Percentiles rank a stretch among this genome's conserved stretches.
Conservation (phyloP, 2,113 vertebrate species). For the Athene cunicularia region DNA sequence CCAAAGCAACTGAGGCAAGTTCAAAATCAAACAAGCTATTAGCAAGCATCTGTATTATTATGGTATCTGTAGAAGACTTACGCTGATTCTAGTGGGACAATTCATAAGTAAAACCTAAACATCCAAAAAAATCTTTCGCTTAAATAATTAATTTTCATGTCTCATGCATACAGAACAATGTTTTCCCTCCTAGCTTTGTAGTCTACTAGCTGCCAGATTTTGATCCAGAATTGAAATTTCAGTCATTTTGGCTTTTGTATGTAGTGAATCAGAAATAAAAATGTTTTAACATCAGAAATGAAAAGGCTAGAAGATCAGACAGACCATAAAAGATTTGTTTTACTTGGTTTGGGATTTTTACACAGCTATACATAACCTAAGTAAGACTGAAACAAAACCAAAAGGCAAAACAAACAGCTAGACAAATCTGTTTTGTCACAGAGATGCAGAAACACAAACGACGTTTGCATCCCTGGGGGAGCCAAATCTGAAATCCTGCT, state of each 20-base stretch:
- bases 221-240: not conserved
- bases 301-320: not conserved
- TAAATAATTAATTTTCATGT: not conserved
- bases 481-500: not conserved
- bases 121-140: not conserved
- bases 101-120: not conserved
- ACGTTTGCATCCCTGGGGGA: not conserved
- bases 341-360: slow-evolving; percentile 27
- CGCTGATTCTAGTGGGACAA: not conserved
- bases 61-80: not conserved
- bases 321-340: not conserved
- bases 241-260: not conserved
- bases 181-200: not conserved
- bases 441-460: not conserved
- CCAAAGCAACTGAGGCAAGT: not conserved
- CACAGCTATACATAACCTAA: not conserved
- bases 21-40: not conserved
- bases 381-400: not conserved
- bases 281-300: slow-evolving; percentile 10
- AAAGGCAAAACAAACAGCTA: not conserved
- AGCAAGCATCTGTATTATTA: not conserved
- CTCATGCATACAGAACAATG: not conserved
- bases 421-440: not conserved
- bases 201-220: not conserved
- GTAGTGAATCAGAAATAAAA: slow-evolving; percentile 1